Conservation (phyloP, 2,113 vertebrate genomes). For the Cyprinodon tularosa region DNA sequence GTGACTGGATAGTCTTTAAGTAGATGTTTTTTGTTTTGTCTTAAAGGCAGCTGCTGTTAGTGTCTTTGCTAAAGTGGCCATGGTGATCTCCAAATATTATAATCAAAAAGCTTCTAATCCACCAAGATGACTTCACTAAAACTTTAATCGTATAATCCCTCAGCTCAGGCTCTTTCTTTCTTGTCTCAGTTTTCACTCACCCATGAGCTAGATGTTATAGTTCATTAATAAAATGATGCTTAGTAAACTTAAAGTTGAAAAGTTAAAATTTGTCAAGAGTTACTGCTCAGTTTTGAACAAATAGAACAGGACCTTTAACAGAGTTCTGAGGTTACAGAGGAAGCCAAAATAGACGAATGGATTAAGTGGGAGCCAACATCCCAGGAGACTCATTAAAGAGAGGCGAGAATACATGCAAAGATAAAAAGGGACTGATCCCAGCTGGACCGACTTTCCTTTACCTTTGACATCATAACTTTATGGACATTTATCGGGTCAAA, state of each 20-base stretch:
- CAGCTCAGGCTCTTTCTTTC: neutral
- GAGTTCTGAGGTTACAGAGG: slow-evolving; percentile 70
- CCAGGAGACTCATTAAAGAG: slow-evolving; percentile 76
- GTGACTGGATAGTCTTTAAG: slow-evolving; percentile 60
- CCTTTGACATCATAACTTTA: slow-evolving; percentile 59
- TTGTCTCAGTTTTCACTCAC: neutral
- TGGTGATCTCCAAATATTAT: neutral
- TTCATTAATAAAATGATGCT: slow-evolving; percentile 20
- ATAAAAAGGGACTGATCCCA: slow-evolving; percentile 60
- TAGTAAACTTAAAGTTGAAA: slow-evolving; percentile 46
- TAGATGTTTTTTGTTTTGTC: slow-evolving; percentile 67
- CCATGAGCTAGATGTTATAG: slow-evolving; percentile 8
- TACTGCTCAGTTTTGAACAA: slow-evolving; percentile 60
- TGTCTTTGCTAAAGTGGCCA: slow-evolving; percentile 7
- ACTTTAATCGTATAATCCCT: neutral
- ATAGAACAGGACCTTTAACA: slow-evolving; percentile 64
- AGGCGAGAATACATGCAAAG: slow-evolving; percentile 49
- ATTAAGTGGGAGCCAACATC: slow-evolving; percentile 71
- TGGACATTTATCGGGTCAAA: slow-evolving; percentile 37
- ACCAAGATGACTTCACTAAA: neutral
- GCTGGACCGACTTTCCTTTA: slow-evolving; percentile 66
- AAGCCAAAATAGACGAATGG: slow-evolving; percentile 80
- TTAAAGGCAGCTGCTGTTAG: slow-evolving; percentile 54
- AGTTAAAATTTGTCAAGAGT: neutral
- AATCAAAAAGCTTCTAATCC: slow-evolving; percentile 5